phyloP scores from a whole-genome alignment of 2,888 invertebrate genomes.

The Bombylius major region DNA sequence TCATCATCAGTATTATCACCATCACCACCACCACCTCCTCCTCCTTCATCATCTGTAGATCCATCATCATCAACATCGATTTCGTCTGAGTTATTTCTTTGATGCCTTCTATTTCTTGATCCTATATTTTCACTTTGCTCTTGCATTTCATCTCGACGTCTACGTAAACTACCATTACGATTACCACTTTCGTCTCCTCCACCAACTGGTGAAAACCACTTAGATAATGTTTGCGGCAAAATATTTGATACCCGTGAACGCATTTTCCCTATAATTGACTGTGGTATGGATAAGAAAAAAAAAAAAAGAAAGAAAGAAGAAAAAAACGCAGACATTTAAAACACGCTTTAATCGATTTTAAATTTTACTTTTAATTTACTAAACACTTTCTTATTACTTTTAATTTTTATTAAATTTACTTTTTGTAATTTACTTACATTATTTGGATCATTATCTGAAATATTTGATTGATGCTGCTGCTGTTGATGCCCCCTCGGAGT shows the following conservation, averaged over 20 bases:
- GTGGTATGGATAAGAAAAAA: constrained; percentile 11
- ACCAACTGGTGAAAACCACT: constrained; percentile 32
- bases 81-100: constrained; percentile 20
- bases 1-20: background rate
- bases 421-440: constrained; percentile 9
- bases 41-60: constrained; percentile 7
- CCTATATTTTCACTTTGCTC: constrained; percentile 14
- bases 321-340: no score
- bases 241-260: constrained; percentile 32
- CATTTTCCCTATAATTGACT: constrained; percentile 35
- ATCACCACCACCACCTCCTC: constrained; percentile 5
- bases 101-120: background rate
- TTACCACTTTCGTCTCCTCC: background rate
- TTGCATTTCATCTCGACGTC: constrained; percentile 23
- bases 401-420: no score
- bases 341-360: no score
- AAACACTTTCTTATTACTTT: no score
- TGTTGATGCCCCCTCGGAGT: constrained; percentile 8
- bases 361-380: no score
- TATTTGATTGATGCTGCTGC: constrained; percentile 2
- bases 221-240: constrained; percentile 27
- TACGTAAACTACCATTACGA: constrained; percentile 20
- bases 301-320: background rate
- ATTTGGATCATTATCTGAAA: constrained; percentile 10
- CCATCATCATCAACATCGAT: constrained; percentile 1